Percentiles rank a stretch among this genome's conserved stretches.
Evolutionary conservation across 2,797 vertebrate species (phyloP).

Genomic region (Sciurus carolinensis): DNA sequence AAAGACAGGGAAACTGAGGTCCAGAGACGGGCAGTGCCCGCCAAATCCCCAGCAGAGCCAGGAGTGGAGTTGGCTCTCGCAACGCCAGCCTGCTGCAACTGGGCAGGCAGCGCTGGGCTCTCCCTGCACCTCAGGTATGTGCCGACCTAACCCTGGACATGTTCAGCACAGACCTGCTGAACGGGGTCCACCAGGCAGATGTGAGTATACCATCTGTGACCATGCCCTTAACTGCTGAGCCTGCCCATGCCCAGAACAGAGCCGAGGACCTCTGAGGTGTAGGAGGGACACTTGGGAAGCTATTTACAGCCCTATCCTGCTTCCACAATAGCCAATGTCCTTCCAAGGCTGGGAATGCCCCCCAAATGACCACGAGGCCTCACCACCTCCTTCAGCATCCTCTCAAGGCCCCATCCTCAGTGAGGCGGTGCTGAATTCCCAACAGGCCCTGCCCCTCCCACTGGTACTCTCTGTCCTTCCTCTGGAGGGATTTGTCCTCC

Average conservation of each 20-base stretch:
- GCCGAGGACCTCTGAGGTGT: background rate
- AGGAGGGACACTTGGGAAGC: background rate
- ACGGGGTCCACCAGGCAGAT: background rate
- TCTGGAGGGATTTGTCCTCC: background rate
- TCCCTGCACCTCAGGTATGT: background rate
- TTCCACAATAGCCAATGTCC: background rate
- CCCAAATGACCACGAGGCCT: background rate
- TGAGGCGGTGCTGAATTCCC: background rate
- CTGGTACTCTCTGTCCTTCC: background rate
- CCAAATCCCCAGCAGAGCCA: background rate
- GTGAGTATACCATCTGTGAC: background rate
- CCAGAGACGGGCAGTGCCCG: background rate
- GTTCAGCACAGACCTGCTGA: background rate
- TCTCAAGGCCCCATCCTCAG: background rate
- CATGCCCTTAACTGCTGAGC: background rate
- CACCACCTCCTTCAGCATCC: background rate
- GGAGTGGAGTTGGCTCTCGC: background rate
- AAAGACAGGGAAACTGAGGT: background rate
- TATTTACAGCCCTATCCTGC: background rate
- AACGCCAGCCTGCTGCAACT: background rate
- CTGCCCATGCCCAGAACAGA: background rate
- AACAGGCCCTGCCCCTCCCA: background rate
- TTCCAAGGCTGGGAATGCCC: background rate
- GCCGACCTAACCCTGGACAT: background rate
- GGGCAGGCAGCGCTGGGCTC: background rate